Evolutionary conservation across 2,797 vertebrate species (phyloP), one percentile per base, ranked within the genome.

Genomic region (Trachurus trachurus): DNA sequence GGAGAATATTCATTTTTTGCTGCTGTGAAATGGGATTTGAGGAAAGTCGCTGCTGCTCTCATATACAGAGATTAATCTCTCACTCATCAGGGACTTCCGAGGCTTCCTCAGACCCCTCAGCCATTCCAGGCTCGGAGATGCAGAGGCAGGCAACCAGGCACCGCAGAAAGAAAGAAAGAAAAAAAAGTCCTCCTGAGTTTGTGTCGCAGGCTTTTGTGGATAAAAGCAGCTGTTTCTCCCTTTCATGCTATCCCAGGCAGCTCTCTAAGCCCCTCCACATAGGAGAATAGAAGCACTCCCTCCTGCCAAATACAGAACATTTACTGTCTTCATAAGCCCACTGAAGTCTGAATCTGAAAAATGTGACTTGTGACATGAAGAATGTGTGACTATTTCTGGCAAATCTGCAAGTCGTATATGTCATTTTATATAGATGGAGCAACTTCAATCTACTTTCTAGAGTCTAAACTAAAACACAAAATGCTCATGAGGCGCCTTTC

Each of bases 21-120:
- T 4, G 1, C 81, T 85, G 89, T 90, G 88, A 91, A 92, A 92
- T 75, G 74, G 85, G 90, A 93, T 93, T 92, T 87, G 61, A 82
- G 60, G 49, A 40, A 77, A 88, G 86, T 79, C 19, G n/a, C 86
- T 78, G 68, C 81, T 80, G 85, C 87, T 91, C 86, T 85, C 80
- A 85, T 74, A 82, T 61, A 67, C 74, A 77, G 59, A 92, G 85
- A 92, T 91, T 89, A 90, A 85, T 91, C 85, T 76, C 60, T 76
- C 31, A 49, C 87, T 91, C 91, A 76, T 87, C 78, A 57, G 92
- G 88, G 87, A 88, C 80, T 89, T 88, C 59, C 9, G 53, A 85
- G 66, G 66, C 77, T 69, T 87, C 84, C 83, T 91, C 77, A 88
- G 85, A 89, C 85, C 83, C 76, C 71, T 92, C 83, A 86, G 79